These are phyloP conservation scores for Philereme transversata DNA, from an alignment of 2,888 invertebrate genomes.

Conservation along the genomic window DNA sequence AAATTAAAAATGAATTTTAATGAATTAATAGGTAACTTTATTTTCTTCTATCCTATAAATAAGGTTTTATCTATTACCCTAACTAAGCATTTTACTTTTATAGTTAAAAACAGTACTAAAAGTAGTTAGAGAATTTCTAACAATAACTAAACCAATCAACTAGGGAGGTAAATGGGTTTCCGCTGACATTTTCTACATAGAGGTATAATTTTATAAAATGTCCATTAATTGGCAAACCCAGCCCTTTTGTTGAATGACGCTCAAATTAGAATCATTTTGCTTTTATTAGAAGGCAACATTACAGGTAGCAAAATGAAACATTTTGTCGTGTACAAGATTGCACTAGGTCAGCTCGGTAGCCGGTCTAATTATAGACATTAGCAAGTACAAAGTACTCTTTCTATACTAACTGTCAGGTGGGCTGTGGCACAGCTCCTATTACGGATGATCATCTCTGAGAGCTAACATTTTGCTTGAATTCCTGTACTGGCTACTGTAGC, in stretches of 20 bases:
- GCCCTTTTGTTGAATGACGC: conserved; percentile 13
- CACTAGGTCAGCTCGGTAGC: conserved; percentile 24
- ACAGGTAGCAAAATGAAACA: conserved; percentile 19
- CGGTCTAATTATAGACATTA: conserved; percentile 37
- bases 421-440: conserved; percentile 34
- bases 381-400: conserved; percentile 25
- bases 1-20: too few relatives aligned
- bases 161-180: conserved; percentile 1
- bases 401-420: conserved; percentile 6
- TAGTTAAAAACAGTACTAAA: not conserved
- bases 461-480: conserved; percentile 42
- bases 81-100: too few relatives aligned
- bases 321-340: conserved; percentile 22
- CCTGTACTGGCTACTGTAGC: conserved; percentile 40
- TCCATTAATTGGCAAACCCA: conserved; percentile 3
- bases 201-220: conserved; percentile 34
- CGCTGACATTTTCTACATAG: too few relatives aligned
- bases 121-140: too few relatives aligned
- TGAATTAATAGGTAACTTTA: too few relatives aligned
- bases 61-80: too few relatives aligned
- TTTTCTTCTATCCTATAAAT: too few relatives aligned
- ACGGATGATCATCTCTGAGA: conserved; percentile 39
- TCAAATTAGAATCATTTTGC: conserved; percentile 20
- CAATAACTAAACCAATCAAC: not conserved
- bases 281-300: conserved; percentile 28